Conservation (phyloP, 2,888 invertebrate species). For the Exocentrus adspersus region DNA sequence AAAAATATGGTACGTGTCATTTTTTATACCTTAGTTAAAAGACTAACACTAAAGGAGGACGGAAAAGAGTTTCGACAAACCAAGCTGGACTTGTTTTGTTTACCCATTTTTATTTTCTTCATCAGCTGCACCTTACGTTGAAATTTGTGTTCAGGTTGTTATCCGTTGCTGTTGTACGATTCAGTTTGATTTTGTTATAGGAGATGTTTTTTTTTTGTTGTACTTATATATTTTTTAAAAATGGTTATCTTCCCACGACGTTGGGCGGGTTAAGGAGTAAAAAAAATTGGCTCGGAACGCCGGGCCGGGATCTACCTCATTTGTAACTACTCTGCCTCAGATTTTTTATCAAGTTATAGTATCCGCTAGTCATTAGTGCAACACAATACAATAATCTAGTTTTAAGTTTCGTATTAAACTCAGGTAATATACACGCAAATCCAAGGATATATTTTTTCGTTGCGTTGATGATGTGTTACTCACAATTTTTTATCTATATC, state of each 20-base stretch:
- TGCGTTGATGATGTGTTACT: constrained; percentile 27
- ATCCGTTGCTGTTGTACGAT: constrained; percentile 39
- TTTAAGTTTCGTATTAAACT: constrained; percentile 45
- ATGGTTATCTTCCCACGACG: constrained; percentile 32
- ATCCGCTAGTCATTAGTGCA: constrained; percentile 58
- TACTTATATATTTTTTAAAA: constrained; percentile 53
- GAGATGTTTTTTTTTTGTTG: constrained; percentile 50
- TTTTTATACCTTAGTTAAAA: constrained; percentile 52
- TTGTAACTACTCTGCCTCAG: constrained; percentile 53
- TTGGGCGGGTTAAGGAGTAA: constrained; percentile 21
- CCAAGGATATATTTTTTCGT: constrained; percentile 27
- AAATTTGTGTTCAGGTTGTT: constrained; percentile 47
- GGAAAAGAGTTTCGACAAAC: constrained; percentile 50
- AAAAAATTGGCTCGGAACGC: constrained; percentile 24
- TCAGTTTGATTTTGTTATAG: constrained; percentile 46
- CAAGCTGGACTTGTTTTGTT: constrained; percentile 57
- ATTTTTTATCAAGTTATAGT: constrained; percentile 48
- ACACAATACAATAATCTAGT: constrained; percentile 45
- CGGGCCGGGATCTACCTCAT: constrained; percentile 48
- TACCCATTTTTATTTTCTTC: constrained; percentile 26
- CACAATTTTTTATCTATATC: constrained; percentile 22
- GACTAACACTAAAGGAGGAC: constrained; percentile 39
- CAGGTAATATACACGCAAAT: constrained; percentile 36
- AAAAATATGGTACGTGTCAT: constrained; percentile 54
- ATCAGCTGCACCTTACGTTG: constrained; percentile 29